Conservation (phyloP, 1,140 invertebrate species). For the Drosophila sturtevanti region DNA sequence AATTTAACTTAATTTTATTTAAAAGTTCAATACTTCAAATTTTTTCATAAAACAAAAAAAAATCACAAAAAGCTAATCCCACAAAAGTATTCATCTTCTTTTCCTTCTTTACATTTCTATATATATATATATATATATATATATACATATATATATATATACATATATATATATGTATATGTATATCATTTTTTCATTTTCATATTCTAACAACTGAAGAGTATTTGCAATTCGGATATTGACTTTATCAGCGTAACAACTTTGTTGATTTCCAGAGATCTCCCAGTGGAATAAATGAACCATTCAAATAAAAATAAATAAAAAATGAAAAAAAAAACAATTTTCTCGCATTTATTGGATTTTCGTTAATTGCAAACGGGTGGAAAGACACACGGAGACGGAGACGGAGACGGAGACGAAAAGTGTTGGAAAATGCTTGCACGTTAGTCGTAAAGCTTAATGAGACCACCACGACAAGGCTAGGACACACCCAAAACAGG, state of each 20-base stretch:
- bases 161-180: not conserved
- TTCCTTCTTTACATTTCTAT: too few species aligned
- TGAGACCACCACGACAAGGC: slow-evolving; percentile 17
- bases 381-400: not conserved
- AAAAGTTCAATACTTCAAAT: too few species aligned
- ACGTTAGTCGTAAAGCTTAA: slow-evolving; percentile 52
- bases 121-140: too few species aligned
- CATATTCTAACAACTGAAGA: too few species aligned
- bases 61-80: too few species aligned
- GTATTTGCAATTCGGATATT: not conserved
- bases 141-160: too few species aligned
- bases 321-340: not conserved
- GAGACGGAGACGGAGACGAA: not conserved
- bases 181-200: too few species aligned
- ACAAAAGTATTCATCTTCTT: too few species aligned
- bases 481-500: slow-evolving; percentile 48
- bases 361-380: slow-evolving; percentile 63
- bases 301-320: slow-evolving; percentile 1
- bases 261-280: slow-evolving; percentile 29
- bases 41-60: too few species aligned
- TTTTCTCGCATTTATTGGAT: slow-evolving; percentile 56
- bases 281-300: slow-evolving; percentile 29
- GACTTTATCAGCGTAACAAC: not conserved
- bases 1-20: too few species aligned
- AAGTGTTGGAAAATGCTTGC: slow-evolving; percentile 51